These are phyloP conservation scores for Paracentrotus lividus DNA, from an alignment of 53 echinoderm and acorn worm genomes.

Conservation along the genomic window DNA sequence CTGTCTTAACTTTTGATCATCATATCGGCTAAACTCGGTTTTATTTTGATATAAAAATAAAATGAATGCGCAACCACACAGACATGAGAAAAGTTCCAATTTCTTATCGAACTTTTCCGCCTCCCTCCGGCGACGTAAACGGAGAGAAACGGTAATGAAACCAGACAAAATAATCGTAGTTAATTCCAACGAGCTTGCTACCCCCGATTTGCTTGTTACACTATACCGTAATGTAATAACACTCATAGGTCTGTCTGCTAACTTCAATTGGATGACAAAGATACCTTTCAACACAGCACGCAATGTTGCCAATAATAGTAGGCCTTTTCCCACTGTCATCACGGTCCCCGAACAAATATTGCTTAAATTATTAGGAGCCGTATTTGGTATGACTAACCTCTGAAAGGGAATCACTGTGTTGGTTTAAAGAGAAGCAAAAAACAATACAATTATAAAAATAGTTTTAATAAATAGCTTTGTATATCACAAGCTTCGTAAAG, in stretches of 20 bases:
- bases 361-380: background rate
- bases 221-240: conserved; percentile 37
- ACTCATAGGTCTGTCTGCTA: conserved; percentile 29
- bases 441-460: too few relatives aligned
- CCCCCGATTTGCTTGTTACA: conserved; percentile 1
- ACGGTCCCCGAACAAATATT: background rate
- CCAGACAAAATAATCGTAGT: conserved; percentile 31
- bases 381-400: background rate
- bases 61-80: background rate
- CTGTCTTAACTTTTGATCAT: too few relatives aligned
- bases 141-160: background rate
- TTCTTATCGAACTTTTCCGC: background rate
- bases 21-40: background rate
- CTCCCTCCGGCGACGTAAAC: background rate
- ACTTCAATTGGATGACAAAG: conserved; percentile 27
- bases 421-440: too few relatives aligned
- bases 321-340: background rate
- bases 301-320: conserved; percentile 39
- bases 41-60: background rate
- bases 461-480: too few relatives aligned
- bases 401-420: too few relatives aligned
- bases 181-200: conserved; percentile 34
- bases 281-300: conserved; percentile 17
- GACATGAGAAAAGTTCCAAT: background rate
- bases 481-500: too few relatives aligned